Base-by-base conservation (phyloP, 2,113 vertebrate species). In the Chaenogobius annularis region DNA sequence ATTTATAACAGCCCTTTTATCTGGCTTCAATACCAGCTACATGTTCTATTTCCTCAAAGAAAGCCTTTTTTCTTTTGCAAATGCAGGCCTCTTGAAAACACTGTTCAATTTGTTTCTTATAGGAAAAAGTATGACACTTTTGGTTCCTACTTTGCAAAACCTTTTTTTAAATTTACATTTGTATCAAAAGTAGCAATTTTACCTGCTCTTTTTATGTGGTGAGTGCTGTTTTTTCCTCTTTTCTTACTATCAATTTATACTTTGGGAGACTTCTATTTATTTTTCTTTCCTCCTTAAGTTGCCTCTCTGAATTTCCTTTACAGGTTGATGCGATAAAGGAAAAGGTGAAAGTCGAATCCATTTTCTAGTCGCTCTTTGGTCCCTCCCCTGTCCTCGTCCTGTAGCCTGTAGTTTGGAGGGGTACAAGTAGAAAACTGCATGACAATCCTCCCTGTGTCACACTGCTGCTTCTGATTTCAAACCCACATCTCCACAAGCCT, bases 281-380 rank as follows among this genome's bases (percentile, higher is more conserved):
- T 85, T 87, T 80, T 78, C 85, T 87, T 90, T 83, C 82, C 72
- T 88, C 84, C 81, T 90, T 86, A 92, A 90, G 90, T 92, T 92
- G 87, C 91, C 75, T 92, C 96, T 99, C 96, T 94, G 97, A 97
- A 98, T 97, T 98, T 99, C 95, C 97, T 96, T 99, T 98, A 94
- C 98, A 99, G 98, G 98, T 99, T 98, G 96, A 99, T 98, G 96
- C 96, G 95, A 98, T 99, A 96, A 98, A 98, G 96, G 97, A 99
- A 98, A 98, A 99, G 98, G 98, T 99, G 98, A 99, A 97, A 95
- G 95, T 96, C 94, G 94, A 96, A 95, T 97, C 88, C 95, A 94
- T 93, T 93, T 96, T 96, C 95, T 94, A 95, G 85, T 87, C 82
- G 75, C 88, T 88, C 83, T 95, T 91, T 89, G 83, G 89, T 78